Evolutionary conservation across 2,797 vertebrate genomes (phyloP).

Genomic region (Megaceryle alcyon): DNA sequence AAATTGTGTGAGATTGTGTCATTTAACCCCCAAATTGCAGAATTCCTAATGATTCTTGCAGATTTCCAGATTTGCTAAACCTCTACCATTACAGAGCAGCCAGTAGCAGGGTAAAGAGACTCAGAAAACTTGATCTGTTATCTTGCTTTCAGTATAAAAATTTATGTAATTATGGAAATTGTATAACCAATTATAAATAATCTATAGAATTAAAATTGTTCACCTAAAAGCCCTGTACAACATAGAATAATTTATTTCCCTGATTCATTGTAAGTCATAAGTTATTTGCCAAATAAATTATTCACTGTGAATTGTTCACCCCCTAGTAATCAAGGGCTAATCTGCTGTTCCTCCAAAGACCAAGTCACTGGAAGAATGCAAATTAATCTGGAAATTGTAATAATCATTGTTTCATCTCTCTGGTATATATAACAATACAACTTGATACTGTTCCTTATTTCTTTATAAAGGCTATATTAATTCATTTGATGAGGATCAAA

Average conservation of each 20-base stretch:
- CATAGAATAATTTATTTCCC: no score
- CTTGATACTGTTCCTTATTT: neutral
- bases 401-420: conserved; percentile 3
- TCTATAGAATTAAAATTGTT: conserved; percentile 27
- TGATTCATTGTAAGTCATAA: neutral
- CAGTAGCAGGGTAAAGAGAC: neutral
- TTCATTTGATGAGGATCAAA: neutral
- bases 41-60: neutral
- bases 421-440: neutral
- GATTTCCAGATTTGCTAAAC: neutral
- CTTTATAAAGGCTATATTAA: neutral
- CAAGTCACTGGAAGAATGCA: neutral
- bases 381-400: conserved; percentile 36
- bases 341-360: conserved; percentile 37
- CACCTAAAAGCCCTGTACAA: neutral
- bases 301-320: conserved; percentile 41
- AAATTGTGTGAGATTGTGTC: neutral
- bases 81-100: neutral
- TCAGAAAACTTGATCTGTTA: neutral
- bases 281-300: conserved; percentile 54
- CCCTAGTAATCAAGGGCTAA: conserved; percentile 35
- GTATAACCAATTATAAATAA: conserved; percentile 20
- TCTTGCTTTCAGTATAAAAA: neutral
- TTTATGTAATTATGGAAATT: conserved; percentile 6
- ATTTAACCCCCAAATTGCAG: neutral